These are phyloP conservation scores for Zonotrichia leucophrys DNA, from an alignment of 2,113 vertebrate species.

Conservation along the genomic window DNA sequence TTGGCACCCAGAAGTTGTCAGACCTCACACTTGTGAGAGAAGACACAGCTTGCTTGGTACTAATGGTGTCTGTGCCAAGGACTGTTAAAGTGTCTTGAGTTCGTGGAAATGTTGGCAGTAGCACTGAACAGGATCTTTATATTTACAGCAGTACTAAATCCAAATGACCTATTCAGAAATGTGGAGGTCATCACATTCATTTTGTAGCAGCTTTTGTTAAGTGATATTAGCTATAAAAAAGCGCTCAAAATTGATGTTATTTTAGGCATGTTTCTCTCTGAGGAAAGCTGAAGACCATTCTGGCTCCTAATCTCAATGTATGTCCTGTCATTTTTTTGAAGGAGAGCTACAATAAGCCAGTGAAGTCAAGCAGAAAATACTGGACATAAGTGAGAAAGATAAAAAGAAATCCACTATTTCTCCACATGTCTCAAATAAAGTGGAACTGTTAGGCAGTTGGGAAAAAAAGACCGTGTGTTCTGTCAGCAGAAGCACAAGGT, in stretches of 20 bases:
- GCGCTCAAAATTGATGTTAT: neutral
- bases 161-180: neutral
- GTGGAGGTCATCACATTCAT: neutral
- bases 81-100: neutral
- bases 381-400: neutral
- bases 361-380: conserved; percentile 33
- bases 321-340: conserved; percentile 3
- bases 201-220: conserved; percentile 27
- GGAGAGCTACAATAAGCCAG: neutral
- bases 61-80: neutral
- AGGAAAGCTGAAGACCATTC: conserved; percentile 8
- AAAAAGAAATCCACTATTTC: neutral
- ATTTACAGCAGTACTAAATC: conserved; percentile 12
- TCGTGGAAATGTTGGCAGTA: neutral
- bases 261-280: neutral
- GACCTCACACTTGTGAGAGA: neutral
- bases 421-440: neutral
- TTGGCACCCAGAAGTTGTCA: neutral
- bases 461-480: neutral
- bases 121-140: neutral
- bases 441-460: neutral
- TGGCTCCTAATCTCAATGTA: neutral
- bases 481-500: neutral
- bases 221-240: neutral
- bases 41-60: neutral